Conservation (phyloP, 2,888 invertebrate genomes). For the Platycnemis pennipes region DNA sequence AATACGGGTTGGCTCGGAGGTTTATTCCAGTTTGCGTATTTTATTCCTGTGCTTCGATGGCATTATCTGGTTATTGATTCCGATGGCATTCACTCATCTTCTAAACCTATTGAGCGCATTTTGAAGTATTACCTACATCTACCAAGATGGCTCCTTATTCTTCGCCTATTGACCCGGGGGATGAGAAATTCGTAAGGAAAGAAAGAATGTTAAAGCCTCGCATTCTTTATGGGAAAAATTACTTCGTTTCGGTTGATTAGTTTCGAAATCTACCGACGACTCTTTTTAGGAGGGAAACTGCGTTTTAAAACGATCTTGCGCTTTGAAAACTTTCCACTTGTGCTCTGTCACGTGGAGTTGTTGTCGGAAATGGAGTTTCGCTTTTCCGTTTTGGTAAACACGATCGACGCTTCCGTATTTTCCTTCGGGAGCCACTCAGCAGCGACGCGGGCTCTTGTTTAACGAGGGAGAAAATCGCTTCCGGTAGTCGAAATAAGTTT, state of each 20-base stretch:
- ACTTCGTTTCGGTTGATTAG: constrained; percentile 19
- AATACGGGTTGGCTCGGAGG: too few species aligned
- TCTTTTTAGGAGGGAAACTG: constrained; percentile 13
- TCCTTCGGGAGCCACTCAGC: constrained; percentile 3
- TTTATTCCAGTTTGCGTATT: too few species aligned
- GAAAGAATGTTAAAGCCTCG: background rate
- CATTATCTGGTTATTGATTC: too few species aligned
- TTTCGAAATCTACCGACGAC: constrained; percentile 14
- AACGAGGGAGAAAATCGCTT: constrained; percentile 50
- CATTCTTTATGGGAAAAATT: background rate
- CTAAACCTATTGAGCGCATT: too few species aligned
- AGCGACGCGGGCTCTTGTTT: background rate
- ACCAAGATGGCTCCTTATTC: too few species aligned
- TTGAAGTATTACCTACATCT: too few species aligned
- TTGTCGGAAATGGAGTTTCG: constrained; percentile 53
- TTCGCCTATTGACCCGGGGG: background rate
- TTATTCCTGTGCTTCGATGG: too few species aligned
- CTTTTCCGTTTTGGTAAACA: constrained; percentile 40
- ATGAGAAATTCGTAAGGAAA: background rate
- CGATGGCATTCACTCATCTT: too few species aligned
- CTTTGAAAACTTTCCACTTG: constrained; percentile 49
- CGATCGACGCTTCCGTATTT: constrained; percentile 56
- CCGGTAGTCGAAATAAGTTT: constrained; percentile 33
- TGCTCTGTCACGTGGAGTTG: constrained; percentile 53
- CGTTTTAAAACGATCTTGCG: background rate